Evolutionary conservation across 1,140 invertebrate genomes (phyloP), one percentile per base, ranked within the genome.

Genomic region (Pentalonia nigronervosa): DNA sequence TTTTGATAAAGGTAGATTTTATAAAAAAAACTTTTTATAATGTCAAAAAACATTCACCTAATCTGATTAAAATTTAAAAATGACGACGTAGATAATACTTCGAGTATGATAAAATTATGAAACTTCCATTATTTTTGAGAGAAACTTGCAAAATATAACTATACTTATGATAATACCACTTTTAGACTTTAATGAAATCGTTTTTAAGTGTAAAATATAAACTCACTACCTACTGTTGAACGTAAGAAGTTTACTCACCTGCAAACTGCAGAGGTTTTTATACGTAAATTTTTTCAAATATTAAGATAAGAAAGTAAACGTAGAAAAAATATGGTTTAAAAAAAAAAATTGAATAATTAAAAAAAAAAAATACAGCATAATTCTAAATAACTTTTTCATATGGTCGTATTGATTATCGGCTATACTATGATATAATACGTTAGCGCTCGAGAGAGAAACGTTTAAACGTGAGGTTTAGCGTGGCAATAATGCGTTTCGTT

Each of bases 41-140:
- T n/a, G 14, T 76, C n/a, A 76, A 76, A 76, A 76, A 76, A 14
- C 30, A 76, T 76, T 76, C 30, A n/a, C n/a, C 60, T 76, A 76
- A 76, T 76, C 60, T 76, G n/a, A 17, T n/a, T 76, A n/a, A 76
- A 76, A 76, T 76, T 76, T 76, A 34, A 76, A 76, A 76, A 76
- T 14, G 60, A 34, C n/a, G 11, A 67, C 30, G n/a, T n/a, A 76
- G 30, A 76, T 76, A 76, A 76, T 67, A 76, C 60, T 14, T n/a
- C 11, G 30, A n/a, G n/a, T 76, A 76, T 76, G n/a, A 76, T 14
- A 11, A n/a, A 67, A n/a, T 76, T 76, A 76, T n/a, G n/a, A 76
- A 76, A 76, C n/a, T 76, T 76, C 30, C 60, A n/a, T 76, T 76
- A n/a, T 76, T n/a, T 76, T 76, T n/a, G 30, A 30, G 60, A n/a